A percentile compares a stretch with the other conserved stretches of the same genome.
These are phyloP conservation scores for Drosophila multiciliata DNA, from an alignment of 2,888 invertebrate species.

Conservation along the genomic window DNA sequence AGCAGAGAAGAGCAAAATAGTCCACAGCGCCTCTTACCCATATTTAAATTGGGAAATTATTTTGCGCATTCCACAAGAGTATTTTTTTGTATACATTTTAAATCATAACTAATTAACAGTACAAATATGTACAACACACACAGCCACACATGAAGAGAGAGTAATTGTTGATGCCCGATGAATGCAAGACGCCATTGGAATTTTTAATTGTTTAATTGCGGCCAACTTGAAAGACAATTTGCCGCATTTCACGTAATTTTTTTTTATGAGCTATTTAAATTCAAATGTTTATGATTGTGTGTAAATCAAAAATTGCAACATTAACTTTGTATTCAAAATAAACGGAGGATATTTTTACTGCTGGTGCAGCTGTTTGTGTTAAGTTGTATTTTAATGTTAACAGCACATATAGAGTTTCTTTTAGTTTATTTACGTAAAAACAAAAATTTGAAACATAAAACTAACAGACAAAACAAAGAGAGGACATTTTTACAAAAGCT, in stretches of 20 bases:
- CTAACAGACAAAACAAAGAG: not conserved
- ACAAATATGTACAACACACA: slow-evolving; percentile 49
- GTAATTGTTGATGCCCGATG: slow-evolving; percentile 65
- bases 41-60: slow-evolving; percentile 49
- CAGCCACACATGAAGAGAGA: slow-evolving; percentile 25
- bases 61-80: slow-evolving; percentile 59
- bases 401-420: slow-evolving; percentile 43
- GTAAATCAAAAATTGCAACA: slow-evolving; percentile 20
- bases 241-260: slow-evolving; percentile 57
- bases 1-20: slow-evolving; percentile 45
- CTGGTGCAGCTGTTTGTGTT: slow-evolving; percentile 34
- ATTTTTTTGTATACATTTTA: slow-evolving; percentile 42
- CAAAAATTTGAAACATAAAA: slow-evolving; percentile 15
- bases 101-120: slow-evolving; percentile 71
- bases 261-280: slow-evolving; percentile 59
- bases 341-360: slow-evolving; percentile 12
- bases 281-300: not conserved
- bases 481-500: slow-evolving; percentile 10
- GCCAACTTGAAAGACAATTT: slow-evolving; percentile 62
- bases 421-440: not conserved
- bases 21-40: slow-evolving; percentile 9
- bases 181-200: slow-evolving; percentile 65
- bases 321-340: not conserved
- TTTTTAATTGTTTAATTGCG: slow-evolving; percentile 78
- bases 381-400: slow-evolving; percentile 58